Evolutionary conservation across 2,113 vertebrate species (phyloP), one percentile per base, ranked within the genome.

Genomic region (Tringa solitaria): DNA sequence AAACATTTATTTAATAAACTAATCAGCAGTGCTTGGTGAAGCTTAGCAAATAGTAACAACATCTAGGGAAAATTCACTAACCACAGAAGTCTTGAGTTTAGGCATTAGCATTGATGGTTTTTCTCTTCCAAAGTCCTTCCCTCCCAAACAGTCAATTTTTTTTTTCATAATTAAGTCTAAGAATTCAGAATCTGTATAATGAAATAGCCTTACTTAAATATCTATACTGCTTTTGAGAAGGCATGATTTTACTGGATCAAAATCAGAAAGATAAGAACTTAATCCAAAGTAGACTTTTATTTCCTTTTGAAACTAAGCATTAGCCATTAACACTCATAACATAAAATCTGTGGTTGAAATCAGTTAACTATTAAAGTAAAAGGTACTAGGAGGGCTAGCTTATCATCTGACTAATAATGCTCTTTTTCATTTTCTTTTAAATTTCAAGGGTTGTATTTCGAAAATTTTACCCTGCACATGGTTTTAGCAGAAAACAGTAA

Each of bases 1-100:
- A 93, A 87, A 90, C 46, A 28, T 72, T 90, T 90, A 54, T 87
- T 90, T 76, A 90, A 87, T 82, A 93, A 89, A 85, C 48, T 79
- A 78, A 92, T 88, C 60, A 81, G 72, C 27, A 86, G 63, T 77
- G 37, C 63, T 93, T 77, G 50, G 32, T 87, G 54, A 87, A 88
- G 54, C 43, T 56, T 87, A 91, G 63, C n/a, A 28, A 92, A 65
- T n/a, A 67, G 57, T 51, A 87, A 80, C 46, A 91, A 73, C 22
- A 64, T 61, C 67, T 84, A 30, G 33, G 59, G 50, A 84, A 63
- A 91, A 95, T 56, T 74, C 23, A 60, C 41, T 77, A 72, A 74
- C 28, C 26, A 21, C 51, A 24, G 45, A 45, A 74, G 23, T 32
- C 45, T 78, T 90, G 50, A 9, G 21, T 48, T 77, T 78, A 91